Percentiles rank a stretch among this genome's conserved stretches.
These are phyloP conservation scores for Falcaria lacertinaria DNA, from an alignment of 2,888 invertebrate species.

Conservation along the genomic window DNA sequence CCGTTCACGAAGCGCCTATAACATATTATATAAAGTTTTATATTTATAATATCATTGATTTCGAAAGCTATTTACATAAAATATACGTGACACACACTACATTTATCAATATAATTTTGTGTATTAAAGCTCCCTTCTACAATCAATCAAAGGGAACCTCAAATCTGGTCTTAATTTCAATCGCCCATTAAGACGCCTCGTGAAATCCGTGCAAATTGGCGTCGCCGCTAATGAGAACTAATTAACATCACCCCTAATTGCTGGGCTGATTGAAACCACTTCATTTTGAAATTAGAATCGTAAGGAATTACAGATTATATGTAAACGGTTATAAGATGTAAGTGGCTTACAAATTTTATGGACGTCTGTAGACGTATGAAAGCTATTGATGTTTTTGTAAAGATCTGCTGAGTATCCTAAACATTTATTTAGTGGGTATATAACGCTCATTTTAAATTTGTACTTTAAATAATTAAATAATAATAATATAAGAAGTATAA, in stretches of 20 bases:
- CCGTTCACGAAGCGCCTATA: no score
- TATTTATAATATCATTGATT: no score
- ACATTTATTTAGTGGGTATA: no score
- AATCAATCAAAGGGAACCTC: background rate
- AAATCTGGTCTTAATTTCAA: slow-evolving; percentile 12
- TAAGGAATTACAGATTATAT: background rate
- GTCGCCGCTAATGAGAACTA: slow-evolving; percentile 22
- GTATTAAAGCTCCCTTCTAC: background rate
- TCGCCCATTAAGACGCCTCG: slow-evolving; percentile 20
- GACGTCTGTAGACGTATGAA: no score
- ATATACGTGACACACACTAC: background rate
- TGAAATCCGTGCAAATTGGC: slow-evolving; percentile 25
- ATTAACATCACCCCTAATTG: slow-evolving; percentile 34
- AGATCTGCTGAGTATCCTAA: no score
- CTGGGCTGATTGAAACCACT: slow-evolving; percentile 33
- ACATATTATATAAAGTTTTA: no score
- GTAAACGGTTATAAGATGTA: background rate
- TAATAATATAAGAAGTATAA: no score
- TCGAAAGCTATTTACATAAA: no score
- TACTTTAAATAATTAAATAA: no score
- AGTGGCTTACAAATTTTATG: background rate
- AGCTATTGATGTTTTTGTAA: no score
- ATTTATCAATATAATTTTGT: background rate
- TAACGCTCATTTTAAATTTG: no score
- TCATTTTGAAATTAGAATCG: slow-evolving; percentile 9